Evolutionary conservation across 2,797 vertebrate genomes (phyloP).

Genomic region (Ciconia nigra): DNA sequence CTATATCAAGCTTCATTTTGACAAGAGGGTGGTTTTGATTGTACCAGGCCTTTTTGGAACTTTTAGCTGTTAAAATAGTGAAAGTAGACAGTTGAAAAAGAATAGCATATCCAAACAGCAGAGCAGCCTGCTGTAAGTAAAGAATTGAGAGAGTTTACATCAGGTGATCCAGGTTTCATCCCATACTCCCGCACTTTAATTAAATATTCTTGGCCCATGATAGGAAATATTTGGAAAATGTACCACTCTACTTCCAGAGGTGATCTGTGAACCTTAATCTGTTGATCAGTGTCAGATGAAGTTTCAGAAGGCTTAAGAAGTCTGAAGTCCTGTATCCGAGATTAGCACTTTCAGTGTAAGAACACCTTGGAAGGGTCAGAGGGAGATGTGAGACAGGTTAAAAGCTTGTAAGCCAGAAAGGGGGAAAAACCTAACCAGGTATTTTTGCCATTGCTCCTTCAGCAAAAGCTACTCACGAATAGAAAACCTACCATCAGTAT

Average conservation of each 20-base stretch:
- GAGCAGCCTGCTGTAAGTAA: background rate
- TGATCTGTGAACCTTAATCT: background rate
- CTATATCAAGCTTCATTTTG: background rate
- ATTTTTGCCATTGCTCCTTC: background rate
- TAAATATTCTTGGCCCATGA: background rate
- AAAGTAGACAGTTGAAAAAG: background rate
- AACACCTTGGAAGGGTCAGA: background rate
- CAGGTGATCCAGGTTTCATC: background rate
- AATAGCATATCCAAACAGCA: background rate
- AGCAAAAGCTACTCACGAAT: background rate
- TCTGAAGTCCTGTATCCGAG: background rate
- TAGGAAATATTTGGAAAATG: background rate
- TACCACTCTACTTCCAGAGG: background rate
- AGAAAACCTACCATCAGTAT: background rate
- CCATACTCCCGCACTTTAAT: background rate
- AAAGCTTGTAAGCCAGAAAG: background rate
- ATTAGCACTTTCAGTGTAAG: background rate
- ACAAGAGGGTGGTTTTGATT: background rate
- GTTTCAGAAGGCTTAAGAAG: background rate
- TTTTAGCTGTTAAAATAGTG: background rate
- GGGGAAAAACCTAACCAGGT: background rate
- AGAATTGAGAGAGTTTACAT: background rate
- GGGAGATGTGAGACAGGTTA: background rate
- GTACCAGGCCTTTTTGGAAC: background rate
- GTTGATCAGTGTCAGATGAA: background rate